phyloP scores from a whole-genome alignment of 2,797 vertebrate genomes.

The Coregonus ussuriensis region DNA sequence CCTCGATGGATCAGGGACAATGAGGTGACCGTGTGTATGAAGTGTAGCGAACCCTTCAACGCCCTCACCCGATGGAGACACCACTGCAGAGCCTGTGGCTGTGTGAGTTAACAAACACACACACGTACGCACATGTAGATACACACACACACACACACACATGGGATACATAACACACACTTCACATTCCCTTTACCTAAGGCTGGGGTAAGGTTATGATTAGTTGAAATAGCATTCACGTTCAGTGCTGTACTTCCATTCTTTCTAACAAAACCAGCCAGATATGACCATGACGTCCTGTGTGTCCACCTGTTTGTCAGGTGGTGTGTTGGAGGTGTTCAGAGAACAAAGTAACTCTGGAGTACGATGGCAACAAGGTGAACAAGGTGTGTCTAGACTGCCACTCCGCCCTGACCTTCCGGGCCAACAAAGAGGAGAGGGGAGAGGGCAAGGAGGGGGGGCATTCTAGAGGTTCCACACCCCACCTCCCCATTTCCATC shows the following conservation, averaged over 20 bases:
- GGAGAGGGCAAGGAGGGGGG: conserved; percentile 85
- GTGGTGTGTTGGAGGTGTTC: conserved; percentile 99
- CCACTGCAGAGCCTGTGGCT: conserved; percentile 94
- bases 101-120: conserved; percentile 72
- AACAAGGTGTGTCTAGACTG: conserved; percentile 98
- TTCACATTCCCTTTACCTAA: neutral
- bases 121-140: neutral
- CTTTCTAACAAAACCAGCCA: neutral
- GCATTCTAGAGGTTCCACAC: conserved; percentile 82
- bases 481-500: neutral
- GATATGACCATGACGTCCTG: conserved; percentile 65
- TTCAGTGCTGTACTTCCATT: neutral
- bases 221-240: neutral
- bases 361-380: conserved; percentile 87
- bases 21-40: conserved; percentile 98
- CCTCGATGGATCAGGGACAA: conserved; percentile 97
- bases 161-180: neutral
- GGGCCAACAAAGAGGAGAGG: conserved; percentile 73
- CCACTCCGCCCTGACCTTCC: conserved; percentile 77
- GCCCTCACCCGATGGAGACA: conserved; percentile 91
- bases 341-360: conserved; percentile 89
- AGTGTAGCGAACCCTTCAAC: conserved; percentile 92
- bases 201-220: neutral
- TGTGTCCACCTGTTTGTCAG: conserved; percentile 59
- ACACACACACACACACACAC: neutral